Evolutionary conservation across 1,140 invertebrate genomes (phyloP).

Genomic region (Listronotus bonariensis): DNA sequence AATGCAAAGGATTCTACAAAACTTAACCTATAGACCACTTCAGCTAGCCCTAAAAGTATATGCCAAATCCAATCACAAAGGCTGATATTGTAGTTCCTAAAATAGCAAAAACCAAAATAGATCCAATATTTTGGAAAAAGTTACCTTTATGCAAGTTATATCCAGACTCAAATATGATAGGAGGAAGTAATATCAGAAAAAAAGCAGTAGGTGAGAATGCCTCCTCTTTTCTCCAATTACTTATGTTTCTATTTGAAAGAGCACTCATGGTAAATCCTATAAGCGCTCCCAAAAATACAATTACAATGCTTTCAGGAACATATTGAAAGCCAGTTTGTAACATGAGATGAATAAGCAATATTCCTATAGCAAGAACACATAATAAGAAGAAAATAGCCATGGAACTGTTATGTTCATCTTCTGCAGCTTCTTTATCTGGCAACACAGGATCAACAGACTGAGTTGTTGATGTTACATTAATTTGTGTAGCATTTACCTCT

Average conservation of each 20-base stretch:
- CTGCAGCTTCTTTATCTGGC: conserved; percentile 85
- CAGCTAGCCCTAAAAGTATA: conserved; percentile 91
- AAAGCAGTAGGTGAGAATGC: conserved; percentile 97
- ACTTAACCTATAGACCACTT: conserved; percentile 87
- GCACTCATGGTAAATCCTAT: conserved; percentile 91
- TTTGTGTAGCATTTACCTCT: conserved; percentile 22
- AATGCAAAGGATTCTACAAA: conserved; percentile 98
- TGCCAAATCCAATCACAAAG: conserved; percentile 89
- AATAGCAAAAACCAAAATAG: conserved; percentile 93
- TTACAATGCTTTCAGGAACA: conserved; percentile 96
- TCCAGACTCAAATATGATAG: conserved; percentile 98
- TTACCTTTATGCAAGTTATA: conserved; percentile 99
- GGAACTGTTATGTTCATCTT: conserved; percentile 94
- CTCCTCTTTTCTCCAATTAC: conserved; percentile 95
- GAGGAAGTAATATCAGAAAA: conserved; percentile 94
- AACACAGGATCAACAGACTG: conserved; percentile 68
- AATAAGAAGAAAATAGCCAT: conserved; percentile 97
- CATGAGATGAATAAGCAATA: conserved; percentile 92
- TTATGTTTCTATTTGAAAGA: conserved; percentile 85
- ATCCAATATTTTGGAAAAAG: conserved; percentile 98
- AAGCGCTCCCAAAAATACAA: conserved; percentile 90
- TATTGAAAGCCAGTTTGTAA: conserved; percentile 95
- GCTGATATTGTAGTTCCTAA: conserved; percentile 96
- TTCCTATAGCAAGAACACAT: conserved; percentile 89
- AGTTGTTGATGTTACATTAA: conserved; percentile 56